phyloP scores from a whole-genome alignment of 2,888 invertebrate genomes.

The Monopis laevigella region DNA sequence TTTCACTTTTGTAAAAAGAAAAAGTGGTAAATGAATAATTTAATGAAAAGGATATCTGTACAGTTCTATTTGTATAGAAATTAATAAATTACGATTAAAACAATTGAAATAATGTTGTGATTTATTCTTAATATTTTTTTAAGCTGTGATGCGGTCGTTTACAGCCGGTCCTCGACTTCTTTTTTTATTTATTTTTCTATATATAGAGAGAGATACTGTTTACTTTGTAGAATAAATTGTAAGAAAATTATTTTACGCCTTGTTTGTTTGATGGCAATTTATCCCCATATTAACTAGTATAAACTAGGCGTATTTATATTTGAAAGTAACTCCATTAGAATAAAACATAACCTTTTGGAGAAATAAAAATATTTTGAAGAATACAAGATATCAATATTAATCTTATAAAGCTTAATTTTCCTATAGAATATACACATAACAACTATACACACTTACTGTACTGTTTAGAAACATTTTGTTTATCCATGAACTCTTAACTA shows the following conservation, averaged over 20 bases:
- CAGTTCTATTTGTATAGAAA: slow-evolving; percentile 71
- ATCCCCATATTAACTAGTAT: too few species aligned
- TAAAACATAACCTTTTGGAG: too few species aligned
- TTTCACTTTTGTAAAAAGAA: slow-evolving; percentile 70
- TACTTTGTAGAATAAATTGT: slow-evolving; percentile 63
- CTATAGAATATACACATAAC: too few species aligned
- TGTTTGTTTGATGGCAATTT: slow-evolving; percentile 35
- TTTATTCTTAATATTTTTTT: slow-evolving; percentile 52
- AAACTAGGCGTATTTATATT: too few species aligned
- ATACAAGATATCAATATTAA: too few species aligned
- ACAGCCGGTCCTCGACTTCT: slow-evolving; percentile 31
- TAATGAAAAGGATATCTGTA: slow-evolving; percentile 67
- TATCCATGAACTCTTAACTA: too few species aligned
- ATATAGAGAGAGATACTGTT: slow-evolving; percentile 57
- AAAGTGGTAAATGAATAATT: slow-evolving; percentile 62
- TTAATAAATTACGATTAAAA: slow-evolving; percentile 68
- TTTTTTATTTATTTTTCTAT: slow-evolving; percentile 51
- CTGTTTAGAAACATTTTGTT: too few species aligned
- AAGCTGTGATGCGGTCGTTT: slow-evolving; percentile 30
- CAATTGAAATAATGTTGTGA: slow-evolving; percentile 61
- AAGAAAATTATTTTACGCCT: slow-evolving; percentile 48
- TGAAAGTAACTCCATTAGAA: too few species aligned
- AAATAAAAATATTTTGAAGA: too few species aligned
- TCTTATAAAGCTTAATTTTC: too few species aligned
- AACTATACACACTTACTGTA: too few species aligned